phyloP scores from a whole-genome alignment of 64 coral and sea anemone genomes.

The Trachythela sp. region DNA sequence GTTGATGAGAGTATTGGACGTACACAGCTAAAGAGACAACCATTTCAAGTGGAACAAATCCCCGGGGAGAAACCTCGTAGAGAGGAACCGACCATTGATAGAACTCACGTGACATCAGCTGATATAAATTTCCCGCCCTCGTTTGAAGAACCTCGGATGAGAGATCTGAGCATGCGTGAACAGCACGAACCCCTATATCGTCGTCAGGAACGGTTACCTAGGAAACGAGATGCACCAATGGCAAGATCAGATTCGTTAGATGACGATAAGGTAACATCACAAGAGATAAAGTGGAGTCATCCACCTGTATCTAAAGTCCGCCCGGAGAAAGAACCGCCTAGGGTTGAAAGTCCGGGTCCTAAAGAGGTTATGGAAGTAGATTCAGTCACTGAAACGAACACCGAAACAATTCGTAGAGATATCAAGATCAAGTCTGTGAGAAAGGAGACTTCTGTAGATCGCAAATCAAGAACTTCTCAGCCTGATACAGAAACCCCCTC shows the following conservation, averaged over 20 bases:
- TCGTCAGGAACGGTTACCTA: background rate
- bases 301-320: background rate
- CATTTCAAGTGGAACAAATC: background rate
- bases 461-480: too few species aligned
- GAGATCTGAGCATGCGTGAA: background rate
- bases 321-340: background rate
- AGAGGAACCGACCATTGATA: background rate
- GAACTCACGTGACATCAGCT: background rate
- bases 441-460: too few species aligned
- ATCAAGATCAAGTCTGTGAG: too few species aligned
- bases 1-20: background rate
- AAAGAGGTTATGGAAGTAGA: background rate
- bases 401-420: too few species aligned
- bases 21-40: background rate
- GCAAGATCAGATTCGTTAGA: background rate
- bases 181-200: background rate
- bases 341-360: background rate
- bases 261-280: background rate
- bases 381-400: too few species aligned
- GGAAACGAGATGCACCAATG: background rate
- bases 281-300: slow-evolving; percentile 8
- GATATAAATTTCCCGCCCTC: background rate
- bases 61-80: background rate
- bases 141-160: background rate
- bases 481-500: too few species aligned